Evolutionary conservation across 2,113 vertebrate genomes (phyloP), one percentile per base, ranked within the genome.

Genomic region (Prunella fulvescens): DNA sequence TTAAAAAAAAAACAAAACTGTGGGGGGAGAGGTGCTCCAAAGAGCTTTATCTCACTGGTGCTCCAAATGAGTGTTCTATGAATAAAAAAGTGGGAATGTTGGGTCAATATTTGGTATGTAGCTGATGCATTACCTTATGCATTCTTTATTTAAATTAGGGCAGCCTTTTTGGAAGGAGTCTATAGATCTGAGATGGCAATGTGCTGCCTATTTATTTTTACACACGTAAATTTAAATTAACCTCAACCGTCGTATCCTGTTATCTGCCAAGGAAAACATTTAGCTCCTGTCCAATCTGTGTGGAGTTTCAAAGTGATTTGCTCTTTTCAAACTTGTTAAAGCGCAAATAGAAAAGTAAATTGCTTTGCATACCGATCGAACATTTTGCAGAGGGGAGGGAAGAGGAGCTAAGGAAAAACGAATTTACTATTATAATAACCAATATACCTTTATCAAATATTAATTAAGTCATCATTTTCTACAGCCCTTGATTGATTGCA

Each of bases 401-500:
- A 93, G 58, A 83, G 17, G 44, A 90, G 42, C 53, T 66, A 58
- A 73, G 48, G 76, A 81, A 81, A 77, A 90, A 76, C 0, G 17
- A 90, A 72, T 85, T 86, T 93, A 84, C 92, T 95, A 92, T 87
- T 94, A 78, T 88, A 92, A 95, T 79, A 92, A 67, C 69, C 44
- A 88, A 77, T 91, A 88, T 85, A 50, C 35, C 74, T 94, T 90
- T 92, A 91, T 95, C 74, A 96, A 97, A 92, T 96, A 95, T 97
- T 95, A 90, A 95, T 91, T 87, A 92, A 90, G 26, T 61, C 42
- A 67, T 92, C 29, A 58, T 88, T 95, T 96, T 88, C 67, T 86
- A 4, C 61, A 78, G 71, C 51, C 23, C 70, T 66, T 94, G 81
- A 92, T 65, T 81, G 87, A 94, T 91, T 77, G 64, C 62, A 47